Evolutionary conservation across 2,113 vertebrate species (phyloP).

Genomic region (Mugil cephalus): DNA sequence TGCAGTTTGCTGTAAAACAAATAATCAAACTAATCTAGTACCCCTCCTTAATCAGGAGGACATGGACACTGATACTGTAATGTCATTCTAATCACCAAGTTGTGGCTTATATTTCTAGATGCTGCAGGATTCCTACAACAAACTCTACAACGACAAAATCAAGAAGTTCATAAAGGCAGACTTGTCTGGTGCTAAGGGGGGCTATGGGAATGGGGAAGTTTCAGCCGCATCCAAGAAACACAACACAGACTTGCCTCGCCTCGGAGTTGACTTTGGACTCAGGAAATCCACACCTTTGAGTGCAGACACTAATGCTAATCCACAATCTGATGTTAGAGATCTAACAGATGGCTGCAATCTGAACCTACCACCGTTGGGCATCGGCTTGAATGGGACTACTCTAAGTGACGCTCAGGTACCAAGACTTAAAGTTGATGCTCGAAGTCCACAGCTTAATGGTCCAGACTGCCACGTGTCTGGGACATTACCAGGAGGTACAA

Average conservation of each 20-base stretch:
- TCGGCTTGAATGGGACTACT: slow-evolving; percentile 19
- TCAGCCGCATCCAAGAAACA: slow-evolving; percentile 47
- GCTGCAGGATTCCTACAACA: slow-evolving; percentile 81
- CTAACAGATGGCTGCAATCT: slow-evolving; percentile 54
- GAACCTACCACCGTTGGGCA: slow-evolving; percentile 64
- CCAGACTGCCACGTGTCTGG: slow-evolving; percentile 23
- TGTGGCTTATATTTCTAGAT: slow-evolving; percentile 72
- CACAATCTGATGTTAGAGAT: slow-evolving; percentile 17
- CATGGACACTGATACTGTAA: neutral
- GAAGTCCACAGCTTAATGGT: slow-evolving; percentile 17
- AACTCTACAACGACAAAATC: slow-evolving; percentile 82
- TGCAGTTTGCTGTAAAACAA: too few species aligned
- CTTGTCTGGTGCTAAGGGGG: neutral
- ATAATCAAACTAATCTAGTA: too few species aligned
- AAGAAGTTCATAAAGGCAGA: slow-evolving; percentile 77
- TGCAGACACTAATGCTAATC: slow-evolving; percentile 13
- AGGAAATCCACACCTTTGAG: slow-evolving; percentile 40
- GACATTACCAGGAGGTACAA: slow-evolving; percentile 35
- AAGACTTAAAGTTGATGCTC: slow-evolving; percentile 8
- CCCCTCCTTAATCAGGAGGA: too few species aligned
- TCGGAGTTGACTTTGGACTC: slow-evolving; percentile 78
- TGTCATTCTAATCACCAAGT: slow-evolving; percentile 4
- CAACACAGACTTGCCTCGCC: slow-evolving; percentile 55
- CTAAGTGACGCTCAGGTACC: slow-evolving; percentile 21
- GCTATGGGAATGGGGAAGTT: neutral